These are phyloP conservation scores for Spinus pinus DNA, from an alignment of 2,797 vertebrate genomes.

Conservation along the genomic window DNA sequence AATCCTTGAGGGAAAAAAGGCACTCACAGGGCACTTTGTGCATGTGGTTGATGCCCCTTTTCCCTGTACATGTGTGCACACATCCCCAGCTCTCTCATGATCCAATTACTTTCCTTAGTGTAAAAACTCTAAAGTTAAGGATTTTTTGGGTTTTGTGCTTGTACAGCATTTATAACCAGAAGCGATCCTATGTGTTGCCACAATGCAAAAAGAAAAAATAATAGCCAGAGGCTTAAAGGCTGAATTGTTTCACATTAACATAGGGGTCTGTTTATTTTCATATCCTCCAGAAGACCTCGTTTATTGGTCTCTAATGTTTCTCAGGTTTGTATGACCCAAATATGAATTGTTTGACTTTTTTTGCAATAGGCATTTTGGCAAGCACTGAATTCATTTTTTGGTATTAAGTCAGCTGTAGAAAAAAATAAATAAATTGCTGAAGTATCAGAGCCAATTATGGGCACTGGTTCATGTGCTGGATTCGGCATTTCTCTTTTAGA, in stretches of 20 bases:
- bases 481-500: slow-evolving; percentile 46
- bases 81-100: neutral
- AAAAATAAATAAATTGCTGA: slow-evolving; percentile 64
- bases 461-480: slow-evolving; percentile 56
- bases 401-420: slow-evolving; percentile 62
- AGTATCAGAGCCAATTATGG: slow-evolving; percentile 53
- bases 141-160: neutral
- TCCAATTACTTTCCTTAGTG: neutral
- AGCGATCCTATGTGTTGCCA: neutral
- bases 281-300: neutral
- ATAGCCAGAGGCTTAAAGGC: neutral
- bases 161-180: neutral
- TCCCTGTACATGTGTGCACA: neutral
- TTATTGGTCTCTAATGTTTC: slow-evolving; percentile 50
- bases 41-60: neutral
- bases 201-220: neutral
- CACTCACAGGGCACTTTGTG: neutral
- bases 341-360: slow-evolving; percentile 52
- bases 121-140: neutral
- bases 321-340: slow-evolving; percentile 52
- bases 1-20: neutral
- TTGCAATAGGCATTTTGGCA: slow-evolving; percentile 50
- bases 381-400: slow-evolving; percentile 54
- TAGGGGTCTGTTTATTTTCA: slow-evolving; percentile 43
- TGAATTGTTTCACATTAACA: neutral